A percentile compares a stretch with the other conserved stretches of the same genome.
These are phyloP conservation scores for Nestor notabilis DNA, from an alignment of 2,113 vertebrate genomes.

Conservation along the genomic window DNA sequence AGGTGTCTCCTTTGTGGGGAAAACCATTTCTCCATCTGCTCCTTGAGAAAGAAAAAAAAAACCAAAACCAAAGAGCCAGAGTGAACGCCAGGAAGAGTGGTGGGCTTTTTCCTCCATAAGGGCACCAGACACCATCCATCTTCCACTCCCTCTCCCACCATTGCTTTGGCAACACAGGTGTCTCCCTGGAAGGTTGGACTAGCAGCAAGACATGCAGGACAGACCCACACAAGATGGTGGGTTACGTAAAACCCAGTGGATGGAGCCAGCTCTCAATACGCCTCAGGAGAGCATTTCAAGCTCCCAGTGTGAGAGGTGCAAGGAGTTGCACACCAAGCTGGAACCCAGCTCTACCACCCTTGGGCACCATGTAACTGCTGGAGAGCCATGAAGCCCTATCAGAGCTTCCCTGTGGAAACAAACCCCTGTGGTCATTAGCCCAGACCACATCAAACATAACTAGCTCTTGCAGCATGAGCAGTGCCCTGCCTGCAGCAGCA, in stretches of 20 bases:
- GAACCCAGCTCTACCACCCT: background rate
- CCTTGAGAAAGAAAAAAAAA: constrained; percentile 43
- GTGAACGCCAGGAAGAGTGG: background rate
- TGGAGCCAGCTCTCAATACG: background rate
- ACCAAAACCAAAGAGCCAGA: background rate
- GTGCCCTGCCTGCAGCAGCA: background rate
- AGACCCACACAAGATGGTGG: background rate
- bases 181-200: background rate
- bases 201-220: background rate
- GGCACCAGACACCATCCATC: background rate
- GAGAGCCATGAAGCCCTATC: background rate
- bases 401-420: background rate
- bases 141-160: background rate
- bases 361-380: background rate
- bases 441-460: background rate
- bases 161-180: background rate
- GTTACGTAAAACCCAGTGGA: background rate
- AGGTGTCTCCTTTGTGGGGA: constrained; percentile 66
- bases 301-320: background rate
- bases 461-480: background rate
- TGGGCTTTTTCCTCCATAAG: background rate
- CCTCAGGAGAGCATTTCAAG: background rate
- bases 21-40: constrained; percentile 25
- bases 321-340: background rate
- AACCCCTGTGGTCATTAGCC: background rate